Conservation (phyloP, 2,888 invertebrate species). For the Deroplatys truncata region DNA sequence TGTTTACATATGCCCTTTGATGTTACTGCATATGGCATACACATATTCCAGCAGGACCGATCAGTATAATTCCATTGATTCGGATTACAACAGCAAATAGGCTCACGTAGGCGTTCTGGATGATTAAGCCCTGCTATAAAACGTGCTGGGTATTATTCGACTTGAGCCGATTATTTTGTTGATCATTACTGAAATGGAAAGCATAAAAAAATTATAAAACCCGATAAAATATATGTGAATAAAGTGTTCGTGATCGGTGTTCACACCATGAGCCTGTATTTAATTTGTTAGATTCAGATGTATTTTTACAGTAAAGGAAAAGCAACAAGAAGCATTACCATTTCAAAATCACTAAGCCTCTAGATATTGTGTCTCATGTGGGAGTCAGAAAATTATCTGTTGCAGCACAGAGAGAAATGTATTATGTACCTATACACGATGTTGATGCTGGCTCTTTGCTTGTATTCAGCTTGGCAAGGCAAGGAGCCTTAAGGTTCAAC, state of each 20-base stretch:
- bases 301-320: background rate
- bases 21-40: background rate
- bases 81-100: background rate
- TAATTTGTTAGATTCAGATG: background rate
- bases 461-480: too few relatives aligned
- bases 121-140: background rate
- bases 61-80: constrained; percentile 5
- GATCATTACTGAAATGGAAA: background rate
- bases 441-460: too few relatives aligned
- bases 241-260: background rate
- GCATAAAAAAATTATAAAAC: background rate
- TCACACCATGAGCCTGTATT: background rate
- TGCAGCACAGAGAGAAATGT: too few relatives aligned
- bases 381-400: background rate
- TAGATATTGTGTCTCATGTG: background rate
- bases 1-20: constrained; percentile 8
- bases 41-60: background rate
- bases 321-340: background rate
- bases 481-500: too few relatives aligned
- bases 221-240: background rate
- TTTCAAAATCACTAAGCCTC: background rate
- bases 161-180: background rate
- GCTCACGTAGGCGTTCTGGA: background rate
- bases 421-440: too few relatives aligned
- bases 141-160: background rate